A percentile compares a stretch with the other conserved stretches of the same genome.
These are phyloP conservation scores for Sander vitreus DNA, from an alignment of 2,113 vertebrate species.

Conservation along the genomic window DNA sequence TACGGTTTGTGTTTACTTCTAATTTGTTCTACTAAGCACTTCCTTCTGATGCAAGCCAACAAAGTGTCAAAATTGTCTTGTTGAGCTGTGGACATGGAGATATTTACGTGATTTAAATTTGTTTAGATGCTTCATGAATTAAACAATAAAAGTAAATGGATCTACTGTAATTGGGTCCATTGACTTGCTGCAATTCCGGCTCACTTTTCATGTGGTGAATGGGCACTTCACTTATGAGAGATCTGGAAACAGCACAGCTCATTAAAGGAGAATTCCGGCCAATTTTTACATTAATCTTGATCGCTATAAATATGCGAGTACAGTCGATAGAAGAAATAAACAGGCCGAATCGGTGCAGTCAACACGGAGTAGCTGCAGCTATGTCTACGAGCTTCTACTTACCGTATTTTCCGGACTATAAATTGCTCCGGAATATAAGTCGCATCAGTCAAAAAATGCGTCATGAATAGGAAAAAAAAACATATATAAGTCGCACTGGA, in stretches of 20 bases:
- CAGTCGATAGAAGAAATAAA: too few relatives aligned
- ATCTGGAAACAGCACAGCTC: conserved; percentile 24
- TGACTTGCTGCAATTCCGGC: conserved; percentile 25
- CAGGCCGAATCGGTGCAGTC: too few relatives aligned
- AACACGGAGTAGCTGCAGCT: too few relatives aligned
- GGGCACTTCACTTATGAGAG: conserved; percentile 21
- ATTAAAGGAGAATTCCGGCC: conserved; percentile 5
- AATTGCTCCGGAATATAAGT: too few relatives aligned
- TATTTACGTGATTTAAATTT: conserved; percentile 21
- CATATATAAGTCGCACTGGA: too few relatives aligned
- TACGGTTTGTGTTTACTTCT: conserved; percentile 13
- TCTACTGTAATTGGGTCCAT: conserved; percentile 23
- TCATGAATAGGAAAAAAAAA: too few relatives aligned
- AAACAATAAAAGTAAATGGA: conserved; percentile 39
- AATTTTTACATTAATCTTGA: too few relatives aligned
- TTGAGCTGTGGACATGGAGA: conserved; percentile 1
- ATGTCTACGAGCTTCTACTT: too few relatives aligned
- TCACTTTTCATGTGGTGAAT: conserved; percentile 20
- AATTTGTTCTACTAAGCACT: conserved; percentile 19
- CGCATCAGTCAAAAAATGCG: too few relatives aligned
- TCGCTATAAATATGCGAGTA: too few relatives aligned
- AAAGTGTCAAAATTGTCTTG: background rate
- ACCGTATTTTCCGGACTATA: too few relatives aligned
- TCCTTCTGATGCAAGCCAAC: background rate
- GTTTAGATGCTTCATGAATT: conserved; percentile 26